These are phyloP conservation scores for Mustelus asterias DNA, from an alignment of 2,113 vertebrate species.

Conservation along the genomic window DNA sequence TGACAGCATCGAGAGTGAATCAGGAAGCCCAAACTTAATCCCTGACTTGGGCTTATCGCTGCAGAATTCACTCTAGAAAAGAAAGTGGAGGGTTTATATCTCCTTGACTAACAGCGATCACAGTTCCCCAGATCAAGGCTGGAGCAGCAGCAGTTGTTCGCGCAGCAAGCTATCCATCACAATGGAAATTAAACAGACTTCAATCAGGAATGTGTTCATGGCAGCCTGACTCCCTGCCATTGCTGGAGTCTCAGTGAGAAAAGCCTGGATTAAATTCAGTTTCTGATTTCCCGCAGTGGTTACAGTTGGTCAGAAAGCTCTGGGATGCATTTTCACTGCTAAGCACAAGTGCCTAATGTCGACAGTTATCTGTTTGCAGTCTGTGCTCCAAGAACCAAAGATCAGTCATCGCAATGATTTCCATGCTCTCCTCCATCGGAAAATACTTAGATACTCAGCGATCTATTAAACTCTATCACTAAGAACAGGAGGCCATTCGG, in stretches of 20 bases:
- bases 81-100: background rate
- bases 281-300: background rate
- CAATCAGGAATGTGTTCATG: background rate
- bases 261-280: background rate
- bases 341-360: background rate
- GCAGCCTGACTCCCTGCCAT: background rate
- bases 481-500: background rate
- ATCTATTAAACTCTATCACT: background rate
- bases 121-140: background rate
- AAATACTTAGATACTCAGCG: background rate
- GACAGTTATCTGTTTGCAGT: background rate
- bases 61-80: slow-evolving; percentile 87
- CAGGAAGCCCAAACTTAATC: slow-evolving; percentile 85
- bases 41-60: slow-evolving; percentile 96
- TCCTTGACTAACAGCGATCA: slow-evolving; percentile 6
- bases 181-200: background rate
- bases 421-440: background rate
- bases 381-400: background rate
- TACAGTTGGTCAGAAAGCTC: background rate
- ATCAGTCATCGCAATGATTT: background rate
- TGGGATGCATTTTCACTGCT: background rate
- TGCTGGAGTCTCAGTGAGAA: background rate
- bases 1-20: slow-evolving; percentile 81
- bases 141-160: background rate
- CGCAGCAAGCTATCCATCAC: background rate